Conservation (phyloP, 2,888 invertebrate genomes). For the Choreutis nemorana region DNA sequence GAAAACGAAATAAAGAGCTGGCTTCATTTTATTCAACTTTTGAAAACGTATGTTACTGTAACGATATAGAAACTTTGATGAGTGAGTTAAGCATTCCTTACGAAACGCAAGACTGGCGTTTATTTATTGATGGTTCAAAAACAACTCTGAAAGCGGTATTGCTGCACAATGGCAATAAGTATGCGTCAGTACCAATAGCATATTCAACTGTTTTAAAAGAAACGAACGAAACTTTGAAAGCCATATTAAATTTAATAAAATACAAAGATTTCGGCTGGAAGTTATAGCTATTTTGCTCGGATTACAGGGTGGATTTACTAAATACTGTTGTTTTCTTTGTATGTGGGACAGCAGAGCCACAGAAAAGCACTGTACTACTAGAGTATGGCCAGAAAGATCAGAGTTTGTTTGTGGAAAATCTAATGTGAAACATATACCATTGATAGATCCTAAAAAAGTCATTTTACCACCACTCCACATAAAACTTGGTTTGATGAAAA, state of each 20-base stretch:
- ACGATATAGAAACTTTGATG: slow-evolving; percentile 3
- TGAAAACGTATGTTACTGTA: slow-evolving; percentile 6
- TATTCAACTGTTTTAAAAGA: slow-evolving; percentile 5
- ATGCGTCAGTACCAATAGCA: slow-evolving; percentile 3
- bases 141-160: slow-evolving; percentile 5
- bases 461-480: slow-evolving; percentile 4
- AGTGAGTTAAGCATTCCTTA: slow-evolving; percentile 2
- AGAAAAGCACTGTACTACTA: slow-evolving; percentile 5
- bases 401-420: slow-evolving; percentile 5
- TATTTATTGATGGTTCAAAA: slow-evolving; percentile 6
- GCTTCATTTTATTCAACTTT: slow-evolving; percentile 3
- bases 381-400: slow-evolving; percentile 5
- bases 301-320: slow-evolving; percentile 7
- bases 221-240: slow-evolving; percentile 3
- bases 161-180: slow-evolving; percentile 7
- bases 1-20: slow-evolving; percentile 2
- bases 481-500: slow-evolving; percentile 4
- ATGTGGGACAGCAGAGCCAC: slow-evolving; percentile 7
- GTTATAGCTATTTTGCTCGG: slow-evolving; percentile 5
- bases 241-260: slow-evolving; percentile 4
- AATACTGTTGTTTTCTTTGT: slow-evolving; percentile 8
- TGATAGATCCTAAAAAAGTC: slow-evolving; percentile 6
- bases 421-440: slow-evolving; percentile 3
- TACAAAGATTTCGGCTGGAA: slow-evolving; percentile 5
- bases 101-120: slow-evolving; percentile 5